Evolutionary conservation across 2,888 invertebrate species (phyloP).

Genomic region (Argyresthia goedartella): DNA sequence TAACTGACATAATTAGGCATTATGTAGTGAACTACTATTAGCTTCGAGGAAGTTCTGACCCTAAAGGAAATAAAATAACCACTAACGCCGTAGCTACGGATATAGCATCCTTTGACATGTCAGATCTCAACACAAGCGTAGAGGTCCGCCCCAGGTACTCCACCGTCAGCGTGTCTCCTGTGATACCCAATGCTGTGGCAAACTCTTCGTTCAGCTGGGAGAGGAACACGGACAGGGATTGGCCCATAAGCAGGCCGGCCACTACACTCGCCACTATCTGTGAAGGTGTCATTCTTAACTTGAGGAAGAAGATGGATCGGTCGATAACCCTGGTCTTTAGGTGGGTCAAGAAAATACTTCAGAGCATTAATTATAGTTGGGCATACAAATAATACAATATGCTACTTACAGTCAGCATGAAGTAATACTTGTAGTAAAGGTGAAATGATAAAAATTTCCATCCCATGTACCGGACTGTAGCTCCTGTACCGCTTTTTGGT

Average conservation of each 20-base stretch:
- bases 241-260: conserved; percentile 38
- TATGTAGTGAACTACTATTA: too few relatives aligned
- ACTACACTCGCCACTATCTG: conserved; percentile 33
- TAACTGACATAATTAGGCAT: too few relatives aligned
- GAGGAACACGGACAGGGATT: conserved; percentile 27
- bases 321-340: neutral
- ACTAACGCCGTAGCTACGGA: conserved; percentile 41
- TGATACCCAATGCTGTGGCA: conserved; percentile 18
- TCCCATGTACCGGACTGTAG: conserved; percentile 20
- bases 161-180: conserved; percentile 34
- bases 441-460: conserved; percentile 41
- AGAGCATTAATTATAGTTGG: neutral
- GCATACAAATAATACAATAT: neutral
- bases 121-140: conserved; percentile 32
- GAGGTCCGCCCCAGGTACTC: conserved; percentile 29
- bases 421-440: conserved; percentile 23
- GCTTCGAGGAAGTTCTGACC: neutral
- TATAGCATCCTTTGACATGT: conserved; percentile 22
- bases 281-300: neutral
- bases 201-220: conserved; percentile 18
- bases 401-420: conserved; percentile 32
- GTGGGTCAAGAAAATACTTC: neutral
- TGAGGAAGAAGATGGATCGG: neutral
- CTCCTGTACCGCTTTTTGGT: too few relatives aligned
- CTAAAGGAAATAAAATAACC: neutral